Evolutionary conservation across 1,140 invertebrate genomes (phyloP).

Genomic region (Saccostrea glomerata): DNA sequence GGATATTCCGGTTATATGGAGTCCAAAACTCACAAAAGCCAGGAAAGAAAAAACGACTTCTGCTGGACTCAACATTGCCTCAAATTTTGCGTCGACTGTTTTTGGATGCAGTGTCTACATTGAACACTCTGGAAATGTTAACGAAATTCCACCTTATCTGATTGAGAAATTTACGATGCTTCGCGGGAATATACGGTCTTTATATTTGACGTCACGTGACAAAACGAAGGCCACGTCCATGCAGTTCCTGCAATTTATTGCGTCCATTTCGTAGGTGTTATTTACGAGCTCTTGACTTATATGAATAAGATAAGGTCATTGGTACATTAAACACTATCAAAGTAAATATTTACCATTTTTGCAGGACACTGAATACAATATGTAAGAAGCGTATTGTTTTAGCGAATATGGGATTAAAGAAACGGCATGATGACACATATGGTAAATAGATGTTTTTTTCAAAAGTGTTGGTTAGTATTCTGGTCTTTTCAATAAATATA

Average conservation of each 20-base stretch:
- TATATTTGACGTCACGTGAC: neutral
- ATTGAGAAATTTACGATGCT: constrained; percentile 12
- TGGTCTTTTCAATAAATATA: too few species aligned
- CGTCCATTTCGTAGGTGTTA: neutral
- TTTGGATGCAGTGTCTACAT: neutral
- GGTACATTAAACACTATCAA: neutral
- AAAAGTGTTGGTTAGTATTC: too few species aligned
- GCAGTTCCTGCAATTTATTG: neutral
- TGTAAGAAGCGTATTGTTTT: too few species aligned
- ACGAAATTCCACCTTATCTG: neutral
- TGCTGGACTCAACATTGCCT: neutral
- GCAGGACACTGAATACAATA: too few species aligned
- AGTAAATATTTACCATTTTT: neutral
- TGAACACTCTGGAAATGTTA: neutral
- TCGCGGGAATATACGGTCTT: neutral
- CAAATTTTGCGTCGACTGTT: neutral
- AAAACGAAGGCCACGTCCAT: neutral
- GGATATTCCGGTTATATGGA: neutral
- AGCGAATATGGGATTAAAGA: too few species aligned
- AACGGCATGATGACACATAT: too few species aligned
- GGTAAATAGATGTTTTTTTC: too few species aligned
- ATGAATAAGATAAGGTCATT: neutral
- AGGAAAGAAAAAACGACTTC: neutral
- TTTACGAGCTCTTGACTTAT: constrained; percentile 9
- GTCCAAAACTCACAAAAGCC: neutral